Conservation (phyloP, 2,113 vertebrate species). For the Eolophus roseicapilla region DNA sequence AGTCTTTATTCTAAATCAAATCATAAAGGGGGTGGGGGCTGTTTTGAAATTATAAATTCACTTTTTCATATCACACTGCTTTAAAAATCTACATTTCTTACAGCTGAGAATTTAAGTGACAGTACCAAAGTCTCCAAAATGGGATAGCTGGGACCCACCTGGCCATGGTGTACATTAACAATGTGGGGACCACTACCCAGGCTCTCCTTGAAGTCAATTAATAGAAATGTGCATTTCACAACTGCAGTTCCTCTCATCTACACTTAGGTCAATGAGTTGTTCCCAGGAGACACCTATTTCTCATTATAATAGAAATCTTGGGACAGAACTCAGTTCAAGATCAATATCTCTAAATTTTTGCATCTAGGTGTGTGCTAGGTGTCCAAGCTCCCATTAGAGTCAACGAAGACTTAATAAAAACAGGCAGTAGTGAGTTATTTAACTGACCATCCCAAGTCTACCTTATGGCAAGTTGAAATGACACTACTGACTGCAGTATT, state of each 20-base stretch:
- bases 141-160: not conserved
- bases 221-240: not conserved
- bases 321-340: not conserved
- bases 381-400: not conserved
- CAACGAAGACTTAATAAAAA: not conserved
- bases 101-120: not conserved
- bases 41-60: not conserved
- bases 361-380: not conserved
- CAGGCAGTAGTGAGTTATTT: not conserved
- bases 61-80: not conserved
- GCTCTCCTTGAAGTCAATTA: not conserved
- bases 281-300: not conserved
- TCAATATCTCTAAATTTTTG: not conserved
- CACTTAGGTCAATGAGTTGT: not conserved
- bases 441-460: not conserved
- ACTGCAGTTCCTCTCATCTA: not conserved
- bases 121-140: not conserved
- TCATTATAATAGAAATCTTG: not conserved
- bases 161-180: not conserved
- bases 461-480: not conserved
- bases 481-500: not conserved
- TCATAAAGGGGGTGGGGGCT: accelerated
- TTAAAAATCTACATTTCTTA: not conserved
- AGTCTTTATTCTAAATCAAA: not conserved
- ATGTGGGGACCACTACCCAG: too few relatives aligned